Percentiles rank a stretch among this genome's conserved stretches.
Conservation (phyloP, 2,113 vertebrate genomes). For the Oplegnathus fasciatus region DNA sequence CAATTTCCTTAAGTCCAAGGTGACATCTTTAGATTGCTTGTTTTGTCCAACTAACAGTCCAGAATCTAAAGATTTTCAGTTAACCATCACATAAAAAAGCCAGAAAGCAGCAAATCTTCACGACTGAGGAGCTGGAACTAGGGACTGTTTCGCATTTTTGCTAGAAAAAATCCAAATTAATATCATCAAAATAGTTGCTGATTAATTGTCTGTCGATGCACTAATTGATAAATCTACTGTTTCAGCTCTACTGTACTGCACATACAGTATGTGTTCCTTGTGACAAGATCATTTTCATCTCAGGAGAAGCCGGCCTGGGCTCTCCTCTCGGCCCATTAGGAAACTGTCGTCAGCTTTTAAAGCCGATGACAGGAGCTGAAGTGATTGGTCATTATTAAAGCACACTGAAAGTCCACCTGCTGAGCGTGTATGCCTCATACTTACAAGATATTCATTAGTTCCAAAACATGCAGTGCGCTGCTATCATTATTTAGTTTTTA, state of each 20-base stretch:
- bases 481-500: background rate
- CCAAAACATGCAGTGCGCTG: background rate
- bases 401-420: slow-evolving; percentile 15
- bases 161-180: background rate
- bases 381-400: slow-evolving; percentile 41
- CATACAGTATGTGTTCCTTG: background rate
- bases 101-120: background rate
- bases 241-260: background rate
- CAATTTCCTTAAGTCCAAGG: background rate
- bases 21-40: background rate
- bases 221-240: background rate
- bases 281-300: slow-evolving; percentile 10
- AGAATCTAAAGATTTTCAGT: background rate
- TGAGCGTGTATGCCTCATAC: background rate
- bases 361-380: slow-evolving; percentile 32
- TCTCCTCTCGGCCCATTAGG: slow-evolving; percentile 25
- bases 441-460: background rate
- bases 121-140: background rate
- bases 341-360: slow-evolving; percentile 31
- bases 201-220: background rate
- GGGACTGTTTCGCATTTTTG: background rate
- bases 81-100: background rate
- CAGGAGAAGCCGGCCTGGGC: background rate
- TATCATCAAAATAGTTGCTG: slow-evolving; percentile 7
- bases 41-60: background rate